Evolutionary conservation across 2,113 vertebrate genomes (phyloP).

Genomic region (Neolamprologus brichardi): DNA sequence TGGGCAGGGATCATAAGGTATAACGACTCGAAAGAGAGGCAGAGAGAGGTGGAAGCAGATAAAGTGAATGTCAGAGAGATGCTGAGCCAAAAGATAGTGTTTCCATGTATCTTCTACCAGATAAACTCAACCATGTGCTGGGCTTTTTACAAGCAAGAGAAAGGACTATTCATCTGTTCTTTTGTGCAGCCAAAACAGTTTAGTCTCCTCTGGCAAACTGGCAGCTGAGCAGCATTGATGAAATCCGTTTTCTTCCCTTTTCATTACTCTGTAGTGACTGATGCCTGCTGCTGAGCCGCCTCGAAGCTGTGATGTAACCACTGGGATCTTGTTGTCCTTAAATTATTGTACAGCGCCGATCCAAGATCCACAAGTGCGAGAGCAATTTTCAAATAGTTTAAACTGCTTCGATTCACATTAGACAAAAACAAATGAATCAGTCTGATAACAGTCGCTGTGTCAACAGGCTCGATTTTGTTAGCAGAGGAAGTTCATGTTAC

Average conservation of each 20-base stretch:
- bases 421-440: neutral
- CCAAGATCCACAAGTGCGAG: constrained; percentile 25
- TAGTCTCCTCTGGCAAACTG: neutral
- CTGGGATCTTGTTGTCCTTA: neutral
- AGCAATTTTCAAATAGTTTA: constrained; percentile 2
- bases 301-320: neutral
- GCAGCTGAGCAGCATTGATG: neutral
- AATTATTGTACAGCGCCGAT: neutral
- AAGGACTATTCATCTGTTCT: constrained; percentile 18
- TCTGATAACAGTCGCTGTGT: neutral
- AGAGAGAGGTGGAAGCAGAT: neutral
- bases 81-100: neutral
- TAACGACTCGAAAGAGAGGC: neutral
- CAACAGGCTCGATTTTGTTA: neutral
- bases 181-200: constrained; percentile 28
- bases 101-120: neutral
- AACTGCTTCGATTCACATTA: neutral
- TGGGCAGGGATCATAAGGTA: constrained; percentile 22
- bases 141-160: constrained; percentile 8
- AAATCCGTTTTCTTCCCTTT: constrained; percentile 28
- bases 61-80: neutral
- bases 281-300: neutral
- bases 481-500: neutral
- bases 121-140: neutral
- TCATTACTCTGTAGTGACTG: constrained; percentile 20